phyloP scores from a whole-genome alignment of 2,113 vertebrate genomes.

The Pteropus alecto region DNA sequence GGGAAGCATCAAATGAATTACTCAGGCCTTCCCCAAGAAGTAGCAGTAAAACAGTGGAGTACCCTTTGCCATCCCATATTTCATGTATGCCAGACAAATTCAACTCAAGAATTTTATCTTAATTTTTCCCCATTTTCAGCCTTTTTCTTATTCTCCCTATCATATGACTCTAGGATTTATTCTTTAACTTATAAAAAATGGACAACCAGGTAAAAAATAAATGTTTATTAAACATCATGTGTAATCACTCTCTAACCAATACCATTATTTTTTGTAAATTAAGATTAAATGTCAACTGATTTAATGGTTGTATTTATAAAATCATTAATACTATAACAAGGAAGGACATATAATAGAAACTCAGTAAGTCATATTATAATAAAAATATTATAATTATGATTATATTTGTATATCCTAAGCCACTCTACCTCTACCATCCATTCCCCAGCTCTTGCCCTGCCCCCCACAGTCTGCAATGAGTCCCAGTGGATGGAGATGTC shows the following conservation, averaged over 20 bases:
- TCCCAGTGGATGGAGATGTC: background rate
- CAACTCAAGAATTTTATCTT: background rate
- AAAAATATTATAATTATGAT: background rate
- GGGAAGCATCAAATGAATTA: background rate
- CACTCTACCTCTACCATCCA: background rate
- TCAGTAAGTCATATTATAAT: background rate
- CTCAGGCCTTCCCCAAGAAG: background rate
- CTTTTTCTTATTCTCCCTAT: background rate
- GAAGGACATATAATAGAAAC: background rate
- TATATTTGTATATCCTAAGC: background rate
- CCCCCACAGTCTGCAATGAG: background rate
- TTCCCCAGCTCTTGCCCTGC: background rate
- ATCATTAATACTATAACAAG: background rate
- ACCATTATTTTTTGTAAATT: background rate
- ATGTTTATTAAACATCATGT: background rate
- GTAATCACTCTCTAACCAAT: background rate
- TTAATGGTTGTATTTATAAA: background rate
- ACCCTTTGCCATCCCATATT: background rate
- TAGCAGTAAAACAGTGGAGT: conserved; percentile 1
- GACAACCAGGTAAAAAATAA: background rate
- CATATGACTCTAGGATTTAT: background rate
- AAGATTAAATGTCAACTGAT: conserved; percentile 14
- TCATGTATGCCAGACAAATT: conserved; percentile 25
- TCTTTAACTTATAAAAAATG: background rate
- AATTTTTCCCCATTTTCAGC: background rate